A percentile compares a stretch with the other conserved stretches of the same genome.
Conservation (phyloP, 1,140 invertebrate species). For the Drosophila ohnishii region DNA sequence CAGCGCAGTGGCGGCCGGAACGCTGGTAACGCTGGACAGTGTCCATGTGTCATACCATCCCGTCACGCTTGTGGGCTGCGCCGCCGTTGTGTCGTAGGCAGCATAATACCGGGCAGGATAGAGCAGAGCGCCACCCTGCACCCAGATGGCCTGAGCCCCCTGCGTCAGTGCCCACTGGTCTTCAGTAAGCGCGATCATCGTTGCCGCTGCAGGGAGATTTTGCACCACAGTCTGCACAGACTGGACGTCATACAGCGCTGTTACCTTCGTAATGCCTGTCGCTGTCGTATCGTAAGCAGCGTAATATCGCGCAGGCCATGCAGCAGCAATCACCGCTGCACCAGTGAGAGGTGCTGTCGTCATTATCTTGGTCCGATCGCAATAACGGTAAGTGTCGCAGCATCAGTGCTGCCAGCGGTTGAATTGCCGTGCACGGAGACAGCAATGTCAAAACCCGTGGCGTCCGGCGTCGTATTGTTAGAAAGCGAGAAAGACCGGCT, state of each 20-base stretch:
- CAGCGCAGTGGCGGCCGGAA: not conserved
- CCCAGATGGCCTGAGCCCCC: not conserved
- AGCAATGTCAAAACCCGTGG: not conserved
- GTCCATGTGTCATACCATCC: constrained; percentile 1
- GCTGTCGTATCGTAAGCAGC: not conserved
- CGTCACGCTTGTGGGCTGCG: not conserved
- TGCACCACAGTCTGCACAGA: not conserved
- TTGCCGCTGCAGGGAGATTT: constrained; percentile 1
- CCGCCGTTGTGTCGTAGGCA: not conserved
- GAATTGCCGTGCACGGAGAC: constrained; percentile 1
- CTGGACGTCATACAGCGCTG: not conserved
- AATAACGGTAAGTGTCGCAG: not conserved
- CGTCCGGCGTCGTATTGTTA: not conserved
- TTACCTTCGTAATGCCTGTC: not conserved
- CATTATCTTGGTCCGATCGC: not conserved
- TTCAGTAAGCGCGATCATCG: not conserved
- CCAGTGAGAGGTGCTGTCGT: not conserved
- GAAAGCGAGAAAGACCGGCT: not conserved
- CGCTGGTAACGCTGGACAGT: not conserved
- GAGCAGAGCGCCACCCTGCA: not conserved
- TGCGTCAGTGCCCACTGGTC: constrained; percentile 1
- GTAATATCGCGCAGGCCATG: not conserved
- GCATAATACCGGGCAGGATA: not conserved
- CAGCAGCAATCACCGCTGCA: not conserved
- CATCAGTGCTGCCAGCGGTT: constrained; percentile 1